These are phyloP conservation scores for Andrena marginata DNA, from an alignment of 2,888 invertebrate species.

Conservation along the genomic window DNA sequence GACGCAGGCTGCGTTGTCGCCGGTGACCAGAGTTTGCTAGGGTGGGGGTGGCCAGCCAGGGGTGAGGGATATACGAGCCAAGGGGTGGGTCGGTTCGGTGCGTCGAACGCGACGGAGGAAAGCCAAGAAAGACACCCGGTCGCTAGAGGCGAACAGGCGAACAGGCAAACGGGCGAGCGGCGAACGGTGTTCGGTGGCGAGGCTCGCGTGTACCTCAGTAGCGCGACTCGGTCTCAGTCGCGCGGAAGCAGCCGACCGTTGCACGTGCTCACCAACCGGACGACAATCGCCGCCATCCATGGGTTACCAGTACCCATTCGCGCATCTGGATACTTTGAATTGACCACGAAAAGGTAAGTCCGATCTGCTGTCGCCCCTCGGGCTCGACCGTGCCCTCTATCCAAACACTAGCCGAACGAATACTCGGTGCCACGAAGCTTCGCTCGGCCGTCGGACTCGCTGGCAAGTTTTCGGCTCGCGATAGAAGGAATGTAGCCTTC, in stretches of 20 bases:
- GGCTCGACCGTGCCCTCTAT: background rate
- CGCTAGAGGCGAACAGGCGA: background rate
- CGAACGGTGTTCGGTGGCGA: slow-evolving; percentile 48
- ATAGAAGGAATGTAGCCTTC: too few relatives aligned
- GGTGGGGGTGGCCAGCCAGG: background rate
- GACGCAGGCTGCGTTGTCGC: background rate
- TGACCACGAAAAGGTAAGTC: slow-evolving; percentile 56
- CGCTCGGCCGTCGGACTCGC: too few relatives aligned
- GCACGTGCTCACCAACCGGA: slow-evolving; percentile 63
- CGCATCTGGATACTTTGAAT: slow-evolving; percentile 57
- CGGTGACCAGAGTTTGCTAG: slow-evolving; percentile 31
- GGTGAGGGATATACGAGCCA: background rate
- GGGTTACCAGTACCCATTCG: slow-evolving; percentile 63
- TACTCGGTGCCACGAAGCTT: background rate
- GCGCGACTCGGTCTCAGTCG: slow-evolving; percentile 69
- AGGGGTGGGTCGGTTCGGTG: slow-evolving; percentile 19
- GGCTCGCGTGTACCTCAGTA: slow-evolving; percentile 48
- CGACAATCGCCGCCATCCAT: slow-evolving; percentile 63
- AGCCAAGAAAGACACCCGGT: slow-evolving; percentile 37
- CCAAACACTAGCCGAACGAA: background rate
- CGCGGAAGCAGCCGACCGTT: slow-evolving; percentile 74
- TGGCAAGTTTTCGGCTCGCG: too few relatives aligned
- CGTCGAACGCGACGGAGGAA: slow-evolving; percentile 18
- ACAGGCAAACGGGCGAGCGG: slow-evolving; percentile 30
- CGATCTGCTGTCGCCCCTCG: too few relatives aligned